These are phyloP conservation scores for Macrotis lagotis DNA, from an alignment of 2,113 vertebrate species.

Conservation along the genomic window DNA sequence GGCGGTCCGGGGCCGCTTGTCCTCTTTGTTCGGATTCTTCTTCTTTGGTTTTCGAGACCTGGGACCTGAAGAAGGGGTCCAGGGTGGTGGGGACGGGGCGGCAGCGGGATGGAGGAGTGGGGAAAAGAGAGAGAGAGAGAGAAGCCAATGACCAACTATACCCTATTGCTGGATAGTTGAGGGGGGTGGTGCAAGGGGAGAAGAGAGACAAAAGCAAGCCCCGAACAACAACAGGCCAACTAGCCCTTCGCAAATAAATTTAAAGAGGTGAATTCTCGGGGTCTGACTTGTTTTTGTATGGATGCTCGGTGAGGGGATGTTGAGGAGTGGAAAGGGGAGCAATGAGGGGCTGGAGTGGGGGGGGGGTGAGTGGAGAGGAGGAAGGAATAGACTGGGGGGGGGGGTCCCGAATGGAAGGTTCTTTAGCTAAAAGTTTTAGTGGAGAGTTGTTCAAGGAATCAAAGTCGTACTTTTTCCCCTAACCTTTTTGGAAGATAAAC, in stretches of 20 bases:
- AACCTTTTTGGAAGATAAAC: not conserved
- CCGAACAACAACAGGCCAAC: not conserved
- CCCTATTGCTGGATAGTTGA: not conserved
- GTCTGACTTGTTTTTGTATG: accelerated
- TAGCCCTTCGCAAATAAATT: not conserved
- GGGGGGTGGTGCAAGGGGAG: not conserved
- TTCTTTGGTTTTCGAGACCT: slow-evolving; percentile 99
- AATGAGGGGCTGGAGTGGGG: not conserved
- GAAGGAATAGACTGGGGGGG: not conserved
- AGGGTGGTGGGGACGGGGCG: slow-evolving; percentile 24
- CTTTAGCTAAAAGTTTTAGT: not conserved
- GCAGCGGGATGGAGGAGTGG: not conserved
- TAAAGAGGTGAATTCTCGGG: not conserved
- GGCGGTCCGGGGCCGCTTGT: slow-evolving; percentile 94
- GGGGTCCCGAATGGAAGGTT: not conserved
- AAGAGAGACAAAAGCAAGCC: not conserved
- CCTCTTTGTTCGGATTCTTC: slow-evolving; percentile 93
- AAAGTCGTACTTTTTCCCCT: not conserved
- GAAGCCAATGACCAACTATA: not conserved
- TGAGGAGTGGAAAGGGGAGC: accelerated
- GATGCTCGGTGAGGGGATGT: not conserved
- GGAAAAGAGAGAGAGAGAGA: not conserved
- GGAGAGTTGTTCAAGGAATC: not conserved
- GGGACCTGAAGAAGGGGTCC: slow-evolving; percentile 86
- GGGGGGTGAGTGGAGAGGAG: not conserved